phyloP scores from a whole-genome alignment of 2,888 invertebrate species.

The Pomacea canaliculata region DNA sequence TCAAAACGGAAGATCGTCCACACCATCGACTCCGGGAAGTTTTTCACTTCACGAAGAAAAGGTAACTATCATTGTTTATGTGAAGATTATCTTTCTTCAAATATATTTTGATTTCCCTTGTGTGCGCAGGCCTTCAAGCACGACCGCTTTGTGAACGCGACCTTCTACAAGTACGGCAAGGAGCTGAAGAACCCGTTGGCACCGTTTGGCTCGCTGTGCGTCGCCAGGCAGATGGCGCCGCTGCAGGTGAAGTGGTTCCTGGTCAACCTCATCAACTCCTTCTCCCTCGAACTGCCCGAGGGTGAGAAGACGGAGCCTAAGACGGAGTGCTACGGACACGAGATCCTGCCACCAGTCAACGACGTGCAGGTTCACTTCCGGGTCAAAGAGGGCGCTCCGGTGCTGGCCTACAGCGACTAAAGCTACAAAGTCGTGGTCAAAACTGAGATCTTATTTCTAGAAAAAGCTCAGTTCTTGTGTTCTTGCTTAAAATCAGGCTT shows the following conservation, averaged over 20 bases:
- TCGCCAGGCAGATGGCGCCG: slow-evolving; percentile 66
- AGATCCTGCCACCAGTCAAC: slow-evolving; percentile 67
- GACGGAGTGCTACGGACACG: slow-evolving; percentile 67
- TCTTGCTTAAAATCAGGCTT: too few relatives aligned
- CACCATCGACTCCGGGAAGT: too few relatives aligned
- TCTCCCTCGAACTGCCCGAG: slow-evolving; percentile 58
- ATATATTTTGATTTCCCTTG: not conserved
- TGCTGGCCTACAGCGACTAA: slow-evolving; percentile 28
- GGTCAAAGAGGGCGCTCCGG: slow-evolving; percentile 36
- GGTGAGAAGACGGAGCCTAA: slow-evolving; percentile 61
- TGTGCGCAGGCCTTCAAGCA: slow-evolving; percentile 64
- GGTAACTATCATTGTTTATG: too few relatives aligned
- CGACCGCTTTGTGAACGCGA: slow-evolving; percentile 66
- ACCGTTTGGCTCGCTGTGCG: slow-evolving; percentile 68
- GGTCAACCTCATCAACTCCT: slow-evolving; percentile 59
- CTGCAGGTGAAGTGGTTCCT: slow-evolving; percentile 68
- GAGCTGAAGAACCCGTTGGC: slow-evolving; percentile 65
- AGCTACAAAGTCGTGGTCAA: too few relatives aligned
- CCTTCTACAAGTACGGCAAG: slow-evolving; percentile 65
- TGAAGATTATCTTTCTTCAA: too few relatives aligned
- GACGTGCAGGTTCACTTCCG: slow-evolving; percentile 61
- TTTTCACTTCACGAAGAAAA: too few relatives aligned
- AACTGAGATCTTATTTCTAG: too few relatives aligned
- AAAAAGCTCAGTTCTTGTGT: too few relatives aligned
- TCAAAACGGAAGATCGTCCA: too few relatives aligned